Conservation (phyloP, 2,797 vertebrate species). For the Orestias chungarensis region DNA sequence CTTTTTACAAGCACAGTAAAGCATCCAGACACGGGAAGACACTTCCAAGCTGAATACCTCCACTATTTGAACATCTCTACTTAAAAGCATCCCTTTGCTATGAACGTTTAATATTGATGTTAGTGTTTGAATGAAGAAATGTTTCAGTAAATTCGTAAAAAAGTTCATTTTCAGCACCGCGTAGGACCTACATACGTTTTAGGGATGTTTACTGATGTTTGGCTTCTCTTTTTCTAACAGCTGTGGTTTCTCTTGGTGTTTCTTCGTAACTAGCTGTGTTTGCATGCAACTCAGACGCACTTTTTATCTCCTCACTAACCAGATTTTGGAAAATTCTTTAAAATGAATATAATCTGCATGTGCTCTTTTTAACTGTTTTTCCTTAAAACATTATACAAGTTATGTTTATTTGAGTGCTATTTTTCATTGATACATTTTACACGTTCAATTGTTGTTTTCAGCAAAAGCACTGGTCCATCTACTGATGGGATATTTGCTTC, state of each 20-base stretch:
- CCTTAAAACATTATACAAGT: neutral
- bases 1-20: neutral
- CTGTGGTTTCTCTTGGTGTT: conserved; percentile 17
- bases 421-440: neutral
- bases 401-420: conserved; percentile 6
- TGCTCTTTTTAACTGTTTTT: conserved; percentile 9
- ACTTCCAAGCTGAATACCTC: conserved; percentile 39
- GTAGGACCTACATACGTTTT: conserved; percentile 36
- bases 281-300: conserved; percentile 78
- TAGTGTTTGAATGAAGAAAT: conserved; percentile 3
- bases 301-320: conserved; percentile 47
- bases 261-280: conserved; percentile 47
- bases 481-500: conserved; percentile 32
- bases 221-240: conserved; percentile 47
- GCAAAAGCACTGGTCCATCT: conserved; percentile 58
- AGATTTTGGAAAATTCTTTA: conserved; percentile 31
- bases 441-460: neutral
- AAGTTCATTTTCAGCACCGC: conserved; percentile 1
- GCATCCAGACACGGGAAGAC: conserved; percentile 34
- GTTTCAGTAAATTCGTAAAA: neutral
- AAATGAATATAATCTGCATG: conserved; percentile 18
- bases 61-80: conserved; percentile 27
- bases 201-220: conserved; percentile 36
- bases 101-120: neutral
- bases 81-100: neutral